Base-by-base conservation (phyloP, 2,113 vertebrate species). In the Melanerpes formicivorus region DNA sequence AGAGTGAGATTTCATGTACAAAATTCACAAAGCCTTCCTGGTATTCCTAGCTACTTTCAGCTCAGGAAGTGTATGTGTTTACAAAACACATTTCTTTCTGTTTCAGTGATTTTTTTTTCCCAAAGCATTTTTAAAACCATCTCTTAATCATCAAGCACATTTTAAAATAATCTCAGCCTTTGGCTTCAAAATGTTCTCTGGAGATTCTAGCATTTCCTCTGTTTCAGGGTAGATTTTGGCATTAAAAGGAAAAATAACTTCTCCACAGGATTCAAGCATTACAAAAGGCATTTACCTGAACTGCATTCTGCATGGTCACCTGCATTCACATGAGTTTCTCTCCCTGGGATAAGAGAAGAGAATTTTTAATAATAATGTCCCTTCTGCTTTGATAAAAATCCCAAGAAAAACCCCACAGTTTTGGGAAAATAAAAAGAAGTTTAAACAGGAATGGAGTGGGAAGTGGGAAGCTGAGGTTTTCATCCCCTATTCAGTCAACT, bases 301-400 rank as follows among this genome's bases (percentile, higher is more conserved):
- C 93, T 84, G 97, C 94, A 97, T 97, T 96, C 92, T 97, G 97
- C 98, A 98, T 98, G 90, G 92, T 94, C 91, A 90, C 55, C 40
- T 92, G 86, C 58, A 67, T 73, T 94, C 90, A 95, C 90, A 84
- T 92, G 37, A 93, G 87, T 56, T 70, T 91, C 48, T 78, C 64
- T 56, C 81, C 77, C 97, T 97, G 62, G 32, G 74, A 81, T 96
- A 71, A 94, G 42, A 96, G 15, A 66, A 85, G 42, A 93, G 21
- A 40, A 73, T 87, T 91, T 93, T 93, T 76, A 82, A 75, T 52
- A 82, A 75, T 52, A 70, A 6, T 48, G 32, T 27, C 48, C 25
- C 17, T 83, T 21, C 23, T 63, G 23, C 30, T 90, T 88, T 84
- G 58, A 63, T 29, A 14, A 69, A 80, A 88, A 90, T 63, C 13